Base-by-base conservation (phyloP, 2,113 vertebrate species). In the Toxotes chatareus region DNA sequence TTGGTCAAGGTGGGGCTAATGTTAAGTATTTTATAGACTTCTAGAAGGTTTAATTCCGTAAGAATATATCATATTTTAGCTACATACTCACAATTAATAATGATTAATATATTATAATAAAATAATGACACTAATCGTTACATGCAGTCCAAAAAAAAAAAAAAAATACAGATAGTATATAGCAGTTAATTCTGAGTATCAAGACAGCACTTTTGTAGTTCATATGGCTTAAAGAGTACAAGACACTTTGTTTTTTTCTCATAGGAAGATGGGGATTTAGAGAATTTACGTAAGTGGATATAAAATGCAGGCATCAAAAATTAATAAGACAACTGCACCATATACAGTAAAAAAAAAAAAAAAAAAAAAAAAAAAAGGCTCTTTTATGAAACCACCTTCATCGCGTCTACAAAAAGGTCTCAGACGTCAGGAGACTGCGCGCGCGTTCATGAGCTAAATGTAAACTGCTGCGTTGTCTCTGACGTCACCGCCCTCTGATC, bases 401-500 rank as follows among this genome's bases (percentile, higher is more conserved):
- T 14, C 32, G 7, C 10, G 21, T 55, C 62, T 19, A 42, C 62
- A 61, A 56, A 70, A 69, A 76, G 61, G 40, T 64, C 56, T 73
- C 56, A 10, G 34, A 80, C 84, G 88, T 84, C 68, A 79, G 34
- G 40, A 65, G 44, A 31, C 32, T 57, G 72, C 90, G 89, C 86
- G 88, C 91, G 87, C 91, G 91, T 3, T 74, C 89, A 4, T 51
- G 76, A 38, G 40, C 14, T 7, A 1, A 12, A 32, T 17, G 67
- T 61, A n/a, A 56, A 47, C 40, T 53, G 7, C 42, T 42, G 36
- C 69, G 74, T 34, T 13, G 59, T 34, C 78, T 77, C 72, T 89
- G 92, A 93, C 92, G 92, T 92, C 91, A 91, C 42, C 60, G 55
- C 76, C 76, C 70, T 64, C 65, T 46, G 88, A 84, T 88, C 77